phyloP scores from a whole-genome alignment of 2,888 invertebrate genomes.

The Trachelus stipa region DNA sequence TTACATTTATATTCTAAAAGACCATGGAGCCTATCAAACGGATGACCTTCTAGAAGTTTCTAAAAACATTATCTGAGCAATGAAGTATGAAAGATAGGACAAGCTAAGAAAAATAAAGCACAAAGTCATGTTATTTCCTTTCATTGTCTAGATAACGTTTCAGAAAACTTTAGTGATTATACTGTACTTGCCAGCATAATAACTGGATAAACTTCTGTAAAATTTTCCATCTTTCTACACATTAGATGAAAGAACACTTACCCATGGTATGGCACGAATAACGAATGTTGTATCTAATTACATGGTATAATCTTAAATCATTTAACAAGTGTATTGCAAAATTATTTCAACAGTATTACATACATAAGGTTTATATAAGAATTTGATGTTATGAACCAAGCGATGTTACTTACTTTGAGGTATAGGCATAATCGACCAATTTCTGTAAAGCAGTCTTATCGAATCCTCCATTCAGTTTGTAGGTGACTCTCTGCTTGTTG shows the following conservation, averaged over 20 bases:
- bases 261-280: background rate
- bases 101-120: background rate
- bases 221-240: background rate
- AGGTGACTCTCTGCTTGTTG: conserved; percentile 65
- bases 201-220: background rate
- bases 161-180: background rate
- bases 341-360: background rate
- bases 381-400: background rate
- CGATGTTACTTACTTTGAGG: conserved; percentile 70
- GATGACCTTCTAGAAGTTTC: background rate
- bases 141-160: background rate
- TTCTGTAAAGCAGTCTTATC: conserved; percentile 78
- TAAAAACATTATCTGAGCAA: background rate
- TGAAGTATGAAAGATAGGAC: background rate
- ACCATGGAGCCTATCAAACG: background rate
- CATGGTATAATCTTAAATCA: background rate
- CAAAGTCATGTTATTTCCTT: background rate
- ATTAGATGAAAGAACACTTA: background rate
- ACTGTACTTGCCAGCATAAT: background rate
- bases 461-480: conserved; percentile 74
- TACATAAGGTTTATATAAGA: background rate
- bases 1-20: background rate
- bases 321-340: background rate
- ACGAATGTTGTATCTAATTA: background rate
- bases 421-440: conserved; percentile 87